Conservation (phyloP, 2,113 vertebrate species). For the Callithrix jacchus region DNA sequence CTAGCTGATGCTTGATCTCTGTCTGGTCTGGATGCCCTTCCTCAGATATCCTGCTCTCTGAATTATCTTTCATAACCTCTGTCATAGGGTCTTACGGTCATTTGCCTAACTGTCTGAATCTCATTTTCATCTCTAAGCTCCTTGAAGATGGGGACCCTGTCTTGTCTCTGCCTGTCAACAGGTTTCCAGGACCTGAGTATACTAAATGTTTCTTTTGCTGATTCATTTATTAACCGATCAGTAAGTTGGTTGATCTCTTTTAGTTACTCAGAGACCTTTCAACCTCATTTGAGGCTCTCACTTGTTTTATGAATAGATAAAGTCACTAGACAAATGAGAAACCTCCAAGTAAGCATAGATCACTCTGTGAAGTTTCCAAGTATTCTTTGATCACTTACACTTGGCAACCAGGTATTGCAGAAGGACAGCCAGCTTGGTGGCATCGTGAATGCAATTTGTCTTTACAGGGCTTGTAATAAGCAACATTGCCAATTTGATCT, state of each 20-base stretch:
- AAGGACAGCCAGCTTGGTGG: neutral
- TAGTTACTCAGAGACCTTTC: neutral
- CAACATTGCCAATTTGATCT: neutral
- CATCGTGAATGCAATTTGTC: neutral
- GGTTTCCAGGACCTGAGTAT: neutral
- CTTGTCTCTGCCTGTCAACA: neutral
- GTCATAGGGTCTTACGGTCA: neutral
- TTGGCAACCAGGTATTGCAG: neutral
- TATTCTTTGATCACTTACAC: neutral
- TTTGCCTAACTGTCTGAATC: neutral
- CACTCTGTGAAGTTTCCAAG: neutral
- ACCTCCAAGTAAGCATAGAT: neutral
- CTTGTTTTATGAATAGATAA: slow-evolving; percentile 1
- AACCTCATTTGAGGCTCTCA: neutral
- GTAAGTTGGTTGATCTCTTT: neutral
- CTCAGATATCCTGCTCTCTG: neutral
- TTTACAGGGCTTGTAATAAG: neutral
- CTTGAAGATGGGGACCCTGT: neutral
- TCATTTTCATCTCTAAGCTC: neutral
- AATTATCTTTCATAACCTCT: neutral
- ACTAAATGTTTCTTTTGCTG: neutral
- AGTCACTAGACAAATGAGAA: neutral
- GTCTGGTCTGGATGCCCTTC: neutral
- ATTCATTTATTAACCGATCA: slow-evolving; percentile 35
- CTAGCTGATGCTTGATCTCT: too few species aligned